A percentile compares a stretch with the other conserved stretches of the same genome.
Conservation (phyloP, 2,888 invertebrate genomes). For the Deilephila elpenor region DNA sequence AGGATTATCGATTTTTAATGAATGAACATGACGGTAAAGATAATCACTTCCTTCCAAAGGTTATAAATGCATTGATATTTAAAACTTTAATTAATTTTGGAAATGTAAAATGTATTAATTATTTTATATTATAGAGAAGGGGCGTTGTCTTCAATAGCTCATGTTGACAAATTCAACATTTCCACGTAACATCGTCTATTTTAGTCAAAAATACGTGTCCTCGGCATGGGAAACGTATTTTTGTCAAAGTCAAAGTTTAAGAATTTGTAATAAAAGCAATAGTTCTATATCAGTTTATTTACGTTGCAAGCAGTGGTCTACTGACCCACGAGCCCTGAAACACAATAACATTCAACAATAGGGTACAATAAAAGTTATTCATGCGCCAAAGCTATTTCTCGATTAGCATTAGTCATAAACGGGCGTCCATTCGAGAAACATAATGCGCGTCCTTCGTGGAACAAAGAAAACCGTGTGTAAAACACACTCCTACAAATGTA, state of each 20-base stretch:
- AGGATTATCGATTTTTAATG: not conserved
- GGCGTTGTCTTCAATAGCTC: no score
- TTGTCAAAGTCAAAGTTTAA: not conserved
- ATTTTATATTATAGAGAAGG: no score
- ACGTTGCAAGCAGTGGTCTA: not conserved
- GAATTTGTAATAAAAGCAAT: not conserved
- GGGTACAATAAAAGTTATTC: conserved; percentile 5
- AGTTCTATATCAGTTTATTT: not conserved
- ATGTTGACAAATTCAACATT: no score
- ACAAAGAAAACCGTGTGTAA: conserved; percentile 34
- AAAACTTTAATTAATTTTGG: no score
- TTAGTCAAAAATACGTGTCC: no score
- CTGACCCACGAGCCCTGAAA: not conserved
- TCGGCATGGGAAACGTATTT: no score
- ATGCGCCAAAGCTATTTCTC: conserved; percentile 13
- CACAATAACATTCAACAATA: conserved; percentile 11
- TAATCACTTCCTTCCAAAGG: no score
- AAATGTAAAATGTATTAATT: no score
- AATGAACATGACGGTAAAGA: no score
- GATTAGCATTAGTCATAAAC: conserved; percentile 25
- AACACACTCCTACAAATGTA: conserved; percentile 27
- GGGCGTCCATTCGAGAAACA: conserved; percentile 14
- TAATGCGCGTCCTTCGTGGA: conserved; percentile 30
- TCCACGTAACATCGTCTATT: no score
- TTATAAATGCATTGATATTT: no score